Percentiles rank a stretch among this genome's conserved stretches.
phyloP scores from a whole-genome alignment of 2,888 invertebrate genomes.

The Octodonta nipae region DNA sequence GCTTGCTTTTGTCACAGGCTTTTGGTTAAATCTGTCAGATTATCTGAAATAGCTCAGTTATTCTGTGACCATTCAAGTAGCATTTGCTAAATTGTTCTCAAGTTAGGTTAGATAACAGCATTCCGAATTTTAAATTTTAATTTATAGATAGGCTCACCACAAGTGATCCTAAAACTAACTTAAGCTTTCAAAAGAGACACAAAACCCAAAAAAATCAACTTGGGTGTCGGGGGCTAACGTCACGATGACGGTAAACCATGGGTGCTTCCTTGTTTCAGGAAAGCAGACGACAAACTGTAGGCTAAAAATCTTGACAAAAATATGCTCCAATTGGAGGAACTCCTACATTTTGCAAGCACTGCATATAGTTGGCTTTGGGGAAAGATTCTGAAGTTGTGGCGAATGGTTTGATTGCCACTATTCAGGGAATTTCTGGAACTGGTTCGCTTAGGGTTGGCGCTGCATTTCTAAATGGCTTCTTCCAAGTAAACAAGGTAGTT shows the following conservation, averaged over 20 bases:
- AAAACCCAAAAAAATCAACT: conserved; percentile 88
- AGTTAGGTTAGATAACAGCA: too few species aligned
- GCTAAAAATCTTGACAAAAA: conserved; percentile 74
- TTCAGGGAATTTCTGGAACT: conserved; percentile 90
- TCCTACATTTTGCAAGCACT: conserved; percentile 69
- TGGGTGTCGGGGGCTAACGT: conserved; percentile 92
- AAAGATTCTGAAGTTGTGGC: conserved; percentile 53
- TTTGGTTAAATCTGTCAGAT: too few species aligned
- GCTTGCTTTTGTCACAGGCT: too few species aligned
- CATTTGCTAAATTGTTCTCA: too few species aligned
- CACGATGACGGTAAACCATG: conserved; percentile 96
- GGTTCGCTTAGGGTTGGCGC: conserved; percentile 90
- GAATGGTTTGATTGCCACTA: conserved; percentile 57
- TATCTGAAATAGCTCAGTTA: too few species aligned
- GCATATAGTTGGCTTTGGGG: conserved; percentile 80
- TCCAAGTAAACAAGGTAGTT: conserved; percentile 63
- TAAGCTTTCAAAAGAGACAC: conserved; percentile 88
- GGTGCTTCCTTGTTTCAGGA: conserved; percentile 75
- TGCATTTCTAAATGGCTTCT: conserved; percentile 72
- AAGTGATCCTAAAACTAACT: conserved; percentile 92
- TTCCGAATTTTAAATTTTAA: too few species aligned
- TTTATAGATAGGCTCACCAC: conserved; percentile 97
- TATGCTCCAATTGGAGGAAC: conserved; percentile 86
- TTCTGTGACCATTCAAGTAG: too few species aligned
- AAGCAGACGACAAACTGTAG: conserved; percentile 68